phyloP scores from a whole-genome alignment of 2,113 vertebrate genomes.

The Butorides virescens region DNA sequence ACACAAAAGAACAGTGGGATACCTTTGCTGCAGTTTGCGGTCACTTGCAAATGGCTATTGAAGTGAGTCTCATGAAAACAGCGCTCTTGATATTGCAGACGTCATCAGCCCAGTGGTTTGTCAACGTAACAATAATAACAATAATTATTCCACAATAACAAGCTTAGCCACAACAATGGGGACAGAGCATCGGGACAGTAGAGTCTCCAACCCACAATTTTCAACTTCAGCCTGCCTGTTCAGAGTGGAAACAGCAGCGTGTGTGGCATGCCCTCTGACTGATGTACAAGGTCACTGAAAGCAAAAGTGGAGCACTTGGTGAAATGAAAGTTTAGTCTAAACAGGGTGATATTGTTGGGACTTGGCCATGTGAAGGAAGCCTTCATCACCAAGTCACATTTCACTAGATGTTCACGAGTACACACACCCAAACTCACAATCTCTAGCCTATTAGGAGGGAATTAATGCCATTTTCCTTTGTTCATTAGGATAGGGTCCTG shows the following conservation, averaged over 20 bases:
- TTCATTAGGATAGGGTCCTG: neutral
- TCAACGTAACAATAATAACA: neutral
- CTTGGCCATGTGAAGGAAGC: neutral
- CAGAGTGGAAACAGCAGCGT: neutral
- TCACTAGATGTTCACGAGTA: neutral
- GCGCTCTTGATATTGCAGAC: neutral
- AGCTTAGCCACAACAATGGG: neutral
- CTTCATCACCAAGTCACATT: neutral
- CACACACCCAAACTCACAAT: neutral
- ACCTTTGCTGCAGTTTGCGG: neutral
- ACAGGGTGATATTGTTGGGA: neutral
- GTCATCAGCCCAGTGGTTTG: neutral
- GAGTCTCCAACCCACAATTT: neutral
- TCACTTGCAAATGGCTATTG: neutral
- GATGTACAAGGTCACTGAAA: slow-evolving; percentile 21
- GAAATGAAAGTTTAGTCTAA: slow-evolving; percentile 41
- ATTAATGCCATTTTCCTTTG: neutral
- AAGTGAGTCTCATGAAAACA: neutral
- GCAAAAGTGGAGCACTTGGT: neutral
- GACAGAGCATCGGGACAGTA: neutral
- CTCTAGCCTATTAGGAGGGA: neutral
- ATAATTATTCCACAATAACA: neutral
- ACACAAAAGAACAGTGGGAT: slow-evolving; percentile 9
- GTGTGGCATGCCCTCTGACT: neutral
- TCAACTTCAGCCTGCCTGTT: neutral